Evolutionary conservation across 2,113 vertebrate genomes (phyloP).

Genomic region (Amblyornis subalaris): DNA sequence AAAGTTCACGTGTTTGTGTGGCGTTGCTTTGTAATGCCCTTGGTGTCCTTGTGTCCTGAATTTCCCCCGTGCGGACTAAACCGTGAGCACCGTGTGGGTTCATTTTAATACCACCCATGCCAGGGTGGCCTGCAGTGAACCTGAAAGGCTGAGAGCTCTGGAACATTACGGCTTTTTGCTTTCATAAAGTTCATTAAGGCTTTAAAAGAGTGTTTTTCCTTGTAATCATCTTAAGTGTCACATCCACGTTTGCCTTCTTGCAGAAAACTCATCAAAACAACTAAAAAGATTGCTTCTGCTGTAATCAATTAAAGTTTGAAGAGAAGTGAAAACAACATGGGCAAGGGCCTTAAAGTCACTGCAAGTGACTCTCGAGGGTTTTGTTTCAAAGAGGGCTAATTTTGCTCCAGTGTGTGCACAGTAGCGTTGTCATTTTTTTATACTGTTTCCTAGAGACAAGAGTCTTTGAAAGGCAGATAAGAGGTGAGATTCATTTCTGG

Average conservation of each 20-base stretch:
- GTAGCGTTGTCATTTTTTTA: not conserved
- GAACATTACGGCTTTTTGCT: not conserved
- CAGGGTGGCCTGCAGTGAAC: not conserved
- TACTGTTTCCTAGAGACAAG: conserved; percentile 6
- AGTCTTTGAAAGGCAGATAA: not conserved
- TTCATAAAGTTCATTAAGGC: conserved; percentile 9
- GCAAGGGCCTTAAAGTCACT: not conserved
- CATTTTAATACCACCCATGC: not conserved
- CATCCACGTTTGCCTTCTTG: not conserved
- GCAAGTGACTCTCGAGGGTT: not conserved
- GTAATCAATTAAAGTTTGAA: conserved; percentile 16
- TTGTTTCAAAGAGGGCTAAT: conserved; percentile 17
- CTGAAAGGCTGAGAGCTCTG: not conserved
- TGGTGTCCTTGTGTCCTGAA: not conserved
- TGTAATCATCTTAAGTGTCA: conserved; percentile 8
- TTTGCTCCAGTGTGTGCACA: not conserved
- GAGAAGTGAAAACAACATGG: not conserved
- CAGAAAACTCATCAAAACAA: conserved; percentile 16
- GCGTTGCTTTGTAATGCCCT: not conserved
- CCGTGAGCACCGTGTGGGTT: not conserved
- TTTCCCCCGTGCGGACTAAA: not conserved
- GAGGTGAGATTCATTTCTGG: not conserved
- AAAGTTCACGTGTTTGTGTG: not conserved
- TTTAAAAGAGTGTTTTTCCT: conserved; percentile 19
- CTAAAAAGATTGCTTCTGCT: conserved; percentile 17